phyloP scores from a whole-genome alignment of 2,113 vertebrate genomes.

The Pan paniscus region DNA sequence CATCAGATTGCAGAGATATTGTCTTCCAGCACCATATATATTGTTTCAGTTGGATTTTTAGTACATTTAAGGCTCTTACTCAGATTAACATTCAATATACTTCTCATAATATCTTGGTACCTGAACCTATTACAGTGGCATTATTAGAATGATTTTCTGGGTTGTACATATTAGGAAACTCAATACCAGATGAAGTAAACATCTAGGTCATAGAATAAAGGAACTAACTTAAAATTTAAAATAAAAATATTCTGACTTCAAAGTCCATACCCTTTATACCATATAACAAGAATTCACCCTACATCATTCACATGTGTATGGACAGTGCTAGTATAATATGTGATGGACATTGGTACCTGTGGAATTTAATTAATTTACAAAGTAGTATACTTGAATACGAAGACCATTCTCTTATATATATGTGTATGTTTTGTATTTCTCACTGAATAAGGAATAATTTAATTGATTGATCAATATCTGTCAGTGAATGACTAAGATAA shows the following conservation, averaged over 20 bases:
- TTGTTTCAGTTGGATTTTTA: not conserved
- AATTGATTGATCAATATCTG: not conserved
- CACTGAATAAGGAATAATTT: not conserved
- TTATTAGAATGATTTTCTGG: not conserved
- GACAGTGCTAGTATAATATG: not conserved
- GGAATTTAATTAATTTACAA: not conserved
- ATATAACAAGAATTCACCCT: fast-evolving
- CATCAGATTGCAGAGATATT: not conserved
- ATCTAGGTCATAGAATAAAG: not conserved
- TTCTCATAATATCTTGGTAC: not conserved
- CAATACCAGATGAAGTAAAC: not conserved
- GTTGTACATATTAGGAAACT: not conserved
- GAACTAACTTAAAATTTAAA: not conserved
- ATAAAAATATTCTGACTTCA: not conserved
- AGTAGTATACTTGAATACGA: not conserved
- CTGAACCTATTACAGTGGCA: not conserved
- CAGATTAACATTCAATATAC: not conserved
- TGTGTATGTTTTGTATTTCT: not conserved
- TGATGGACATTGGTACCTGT: not conserved
- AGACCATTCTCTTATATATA: not conserved
- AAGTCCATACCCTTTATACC: not conserved
- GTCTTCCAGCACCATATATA: not conserved
- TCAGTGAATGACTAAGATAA: not conserved
- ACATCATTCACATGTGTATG: not conserved
- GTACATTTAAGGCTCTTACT: fast-evolving